Percentiles rank a stretch among this genome's conserved stretches.
These are phyloP conservation scores for Calephelis virginiensis DNA, from an alignment of 1,140 invertebrate genomes.

Conservation along the genomic window DNA sequence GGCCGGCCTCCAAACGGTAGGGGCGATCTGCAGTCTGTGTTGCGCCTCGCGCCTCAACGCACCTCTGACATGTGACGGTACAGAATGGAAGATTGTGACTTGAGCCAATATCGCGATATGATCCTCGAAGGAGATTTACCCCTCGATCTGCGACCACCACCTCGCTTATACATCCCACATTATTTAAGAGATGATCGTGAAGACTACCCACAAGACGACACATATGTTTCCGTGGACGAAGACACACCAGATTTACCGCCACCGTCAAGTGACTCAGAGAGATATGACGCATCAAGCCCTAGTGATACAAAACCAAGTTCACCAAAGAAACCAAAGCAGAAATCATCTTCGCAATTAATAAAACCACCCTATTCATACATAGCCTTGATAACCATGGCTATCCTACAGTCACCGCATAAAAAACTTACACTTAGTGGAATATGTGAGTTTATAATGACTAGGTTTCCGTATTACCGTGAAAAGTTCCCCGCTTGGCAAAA, in stretches of 20 bases:
- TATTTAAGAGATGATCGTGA: slow-evolving; percentile 59
- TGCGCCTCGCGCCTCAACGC: slow-evolving; percentile 56
- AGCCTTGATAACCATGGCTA: slow-evolving; percentile 98
- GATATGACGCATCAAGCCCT: slow-evolving; percentile 65
- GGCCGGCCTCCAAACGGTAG: slow-evolving; percentile 35
- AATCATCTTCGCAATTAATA: slow-evolving; percentile 66
- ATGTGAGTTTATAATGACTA: slow-evolving; percentile 99
- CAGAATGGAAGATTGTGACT: slow-evolving; percentile 72
- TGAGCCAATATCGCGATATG: slow-evolving; percentile 70
- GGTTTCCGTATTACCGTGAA: slow-evolving; percentile 97
- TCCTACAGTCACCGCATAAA: slow-evolving; percentile 97
- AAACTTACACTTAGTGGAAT: slow-evolving; percentile 98
- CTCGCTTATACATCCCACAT: slow-evolving; percentile 63
- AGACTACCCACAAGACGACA: slow-evolving; percentile 62
- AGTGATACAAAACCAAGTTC: slow-evolving; percentile 56
- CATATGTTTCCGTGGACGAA: slow-evolving; percentile 69
- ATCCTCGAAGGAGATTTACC: slow-evolving; percentile 70
- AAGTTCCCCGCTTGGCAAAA: slow-evolving; percentile 98
- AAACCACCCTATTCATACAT: slow-evolving; percentile 99
- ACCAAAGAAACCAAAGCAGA: slow-evolving; percentile 66
- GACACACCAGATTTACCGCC: slow-evolving; percentile 63
- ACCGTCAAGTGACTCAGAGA: slow-evolving; percentile 63
- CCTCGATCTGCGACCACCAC: slow-evolving; percentile 65
- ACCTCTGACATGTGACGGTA: slow-evolving; percentile 66
- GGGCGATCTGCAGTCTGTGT: slow-evolving; percentile 41